Conservation (phyloP, 1,140 invertebrate species). For the Hyposmocoma kahamanoa region DNA sequence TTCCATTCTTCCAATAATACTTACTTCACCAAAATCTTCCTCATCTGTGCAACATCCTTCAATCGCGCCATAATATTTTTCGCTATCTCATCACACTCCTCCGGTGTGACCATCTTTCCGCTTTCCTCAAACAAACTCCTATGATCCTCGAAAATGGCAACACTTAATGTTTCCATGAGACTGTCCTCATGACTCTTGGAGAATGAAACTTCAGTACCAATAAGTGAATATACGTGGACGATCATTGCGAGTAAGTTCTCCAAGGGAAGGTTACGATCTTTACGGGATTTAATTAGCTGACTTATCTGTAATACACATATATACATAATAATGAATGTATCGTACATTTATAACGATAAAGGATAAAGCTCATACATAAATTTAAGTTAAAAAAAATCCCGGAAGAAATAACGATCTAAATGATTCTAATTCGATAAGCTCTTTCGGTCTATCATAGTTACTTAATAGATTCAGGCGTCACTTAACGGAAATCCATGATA, state of each 20-base stretch:
- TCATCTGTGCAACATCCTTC: conserved; percentile 55
- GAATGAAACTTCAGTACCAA: conserved; percentile 75
- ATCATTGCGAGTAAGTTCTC: conserved; percentile 77
- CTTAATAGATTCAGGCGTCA: too few relatives aligned
- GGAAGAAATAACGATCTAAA: too few relatives aligned
- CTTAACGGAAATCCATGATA: too few relatives aligned
- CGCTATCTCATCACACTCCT: conserved; percentile 44
- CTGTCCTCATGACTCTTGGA: conserved; percentile 73
- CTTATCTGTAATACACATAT: conserved; percentile 75
- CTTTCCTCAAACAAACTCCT: conserved; percentile 37
- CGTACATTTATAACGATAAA: too few relatives aligned
- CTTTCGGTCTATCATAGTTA: too few relatives aligned
- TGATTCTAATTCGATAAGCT: too few relatives aligned
- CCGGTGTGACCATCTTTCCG: conserved; percentile 30
- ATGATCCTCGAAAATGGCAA: conserved; percentile 77
- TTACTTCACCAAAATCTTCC: conserved; percentile 54
- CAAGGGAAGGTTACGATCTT: conserved; percentile 72
- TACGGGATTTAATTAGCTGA: conserved; percentile 75
- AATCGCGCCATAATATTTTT: conserved; percentile 43
- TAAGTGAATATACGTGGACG: conserved; percentile 77
- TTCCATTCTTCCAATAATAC: too few relatives aligned
- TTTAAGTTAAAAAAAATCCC: too few relatives aligned
- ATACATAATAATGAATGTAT: too few relatives aligned
- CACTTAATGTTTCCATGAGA: conserved; percentile 68
- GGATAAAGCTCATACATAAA: too few relatives aligned